Evolutionary conservation across 2,888 invertebrate species (phyloP).

Genomic region (Alsophila aescularia): DNA sequence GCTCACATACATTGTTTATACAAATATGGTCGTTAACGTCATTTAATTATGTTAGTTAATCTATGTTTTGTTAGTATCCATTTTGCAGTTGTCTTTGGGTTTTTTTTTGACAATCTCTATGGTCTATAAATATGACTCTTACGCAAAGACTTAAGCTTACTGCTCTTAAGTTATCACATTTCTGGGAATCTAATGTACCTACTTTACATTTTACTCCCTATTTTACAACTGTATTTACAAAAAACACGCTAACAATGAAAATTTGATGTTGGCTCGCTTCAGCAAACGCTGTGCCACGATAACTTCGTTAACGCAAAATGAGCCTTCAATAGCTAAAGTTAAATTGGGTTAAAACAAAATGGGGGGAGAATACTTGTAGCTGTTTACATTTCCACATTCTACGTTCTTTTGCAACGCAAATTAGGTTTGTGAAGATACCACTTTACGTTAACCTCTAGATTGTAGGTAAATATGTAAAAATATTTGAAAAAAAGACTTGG

Average conservation of each 20-base stretch:
- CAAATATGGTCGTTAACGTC: too few relatives aligned
- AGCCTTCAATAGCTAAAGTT: conserved; percentile 76
- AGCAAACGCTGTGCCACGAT: conserved; percentile 53
- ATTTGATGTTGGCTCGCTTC: conserved; percentile 39
- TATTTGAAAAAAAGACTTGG: neutral
- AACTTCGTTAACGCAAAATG: conserved; percentile 74
- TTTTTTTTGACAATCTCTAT: too few relatives aligned
- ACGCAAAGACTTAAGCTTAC: too few relatives aligned
- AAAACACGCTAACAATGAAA: conserved; percentile 23
- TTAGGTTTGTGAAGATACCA: conserved; percentile 34
- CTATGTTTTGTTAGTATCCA: too few relatives aligned
- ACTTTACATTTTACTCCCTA: neutral
- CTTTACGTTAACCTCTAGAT: neutral
- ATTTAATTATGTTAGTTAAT: too few relatives aligned
- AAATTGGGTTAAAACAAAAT: conserved; percentile 77
- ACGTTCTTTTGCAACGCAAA: conserved; percentile 46
- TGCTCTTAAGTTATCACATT: too few relatives aligned
- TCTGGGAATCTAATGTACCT: too few relatives aligned
- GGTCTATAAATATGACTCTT: too few relatives aligned
- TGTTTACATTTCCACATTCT: conserved; percentile 51
- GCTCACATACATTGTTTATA: too few relatives aligned
- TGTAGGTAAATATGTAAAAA: neutral
- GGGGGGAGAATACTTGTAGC: conserved; percentile 51
- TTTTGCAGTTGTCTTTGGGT: too few relatives aligned
- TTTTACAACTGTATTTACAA: conserved; percentile 20